These are phyloP conservation scores for Plotosus lineatus DNA, from an alignment of 2,113 vertebrate genomes.

Conservation along the genomic window DNA sequence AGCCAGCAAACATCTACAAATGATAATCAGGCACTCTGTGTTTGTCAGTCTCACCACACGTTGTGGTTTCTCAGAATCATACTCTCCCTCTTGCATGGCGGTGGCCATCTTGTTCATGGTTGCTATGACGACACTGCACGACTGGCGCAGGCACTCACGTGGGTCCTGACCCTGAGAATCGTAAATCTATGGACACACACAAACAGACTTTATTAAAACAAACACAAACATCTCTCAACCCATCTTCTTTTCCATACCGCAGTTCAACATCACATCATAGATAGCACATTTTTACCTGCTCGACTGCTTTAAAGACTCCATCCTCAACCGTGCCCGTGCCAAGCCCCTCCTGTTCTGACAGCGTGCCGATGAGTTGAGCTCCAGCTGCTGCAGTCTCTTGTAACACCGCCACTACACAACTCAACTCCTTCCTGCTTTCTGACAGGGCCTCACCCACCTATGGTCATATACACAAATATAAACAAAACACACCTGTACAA, in stretches of 20 bases:
- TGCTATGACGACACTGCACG: constrained; percentile 85
- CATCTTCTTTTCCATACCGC: neutral
- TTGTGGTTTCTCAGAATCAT: constrained; percentile 85
- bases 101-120: constrained; percentile 99
- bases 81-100: constrained; percentile 98
- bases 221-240: neutral
- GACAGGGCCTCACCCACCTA: constrained; percentile 88
- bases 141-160: constrained; percentile 88
- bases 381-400: constrained; percentile 90
- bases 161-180: constrained; percentile 80
- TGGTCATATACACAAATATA: constrained; percentile 6
- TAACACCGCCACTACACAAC: constrained; percentile 91
- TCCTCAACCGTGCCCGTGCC: constrained; percentile 82
- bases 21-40: neutral
- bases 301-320: constrained; percentile 84
- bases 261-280: neutral
- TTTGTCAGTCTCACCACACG: constrained; percentile 71
- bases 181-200: constrained; percentile 78
- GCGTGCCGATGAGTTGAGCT: constrained; percentile 86
- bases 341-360: constrained; percentile 89
- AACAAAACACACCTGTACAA: neutral
- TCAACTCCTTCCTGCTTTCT: constrained; percentile 91
- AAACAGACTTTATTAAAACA: neutral
- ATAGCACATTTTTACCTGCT: constrained; percentile 77
- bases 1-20: neutral